Evolutionary conservation across 2,888 invertebrate genomes (phyloP), one percentile per base, ranked within the genome.

Genomic region (Troides oblongomaculatus): DNA sequence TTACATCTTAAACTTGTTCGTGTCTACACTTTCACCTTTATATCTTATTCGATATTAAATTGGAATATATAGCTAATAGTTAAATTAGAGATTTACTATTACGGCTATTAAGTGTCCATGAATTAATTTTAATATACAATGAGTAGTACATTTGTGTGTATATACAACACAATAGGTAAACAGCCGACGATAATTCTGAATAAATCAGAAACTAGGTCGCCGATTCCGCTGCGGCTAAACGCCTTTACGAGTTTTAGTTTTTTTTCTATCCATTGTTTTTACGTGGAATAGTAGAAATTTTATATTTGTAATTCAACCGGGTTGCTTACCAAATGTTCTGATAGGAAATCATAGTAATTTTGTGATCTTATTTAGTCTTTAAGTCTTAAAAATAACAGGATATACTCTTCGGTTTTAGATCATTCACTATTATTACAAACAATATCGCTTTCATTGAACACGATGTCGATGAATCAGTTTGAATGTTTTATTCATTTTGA

Each of bases 221-320:
- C 53, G 36, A 64, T 60, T 68, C 68, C 68, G 68, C 64, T 64
- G 50, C 53, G 64, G 60, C 30, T 50, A 68, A 46, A 59, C 46
- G 58, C 43, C 59, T 57, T 30, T 57, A 57, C n/a, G n/a, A 17
- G 62, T 39, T 18, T 56, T n/a, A 21, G 25, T 36, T 53, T 66
- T 66, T 50, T 36, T 17, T 3, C 12, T 39, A 14, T 61, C 18
- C n/a, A 18, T 18, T 61, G 21, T 43, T 39, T 50, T 50, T 50
- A 50, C 50, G 14, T 50, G 50, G 50, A 50, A 1, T 17, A 4
- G 50, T 50, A 50, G 14, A 10, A 50, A 50, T 50, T 50, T 12
- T 50, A 50, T 50, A 50, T 17, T 50, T 5, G 50, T 50, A 14
- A 14, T 14, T 12, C 17, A 50, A 18, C 50, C 50, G 5, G 1